Conservation (phyloP, 2,113 vertebrate species). For the Hypanus sabinus region DNA sequence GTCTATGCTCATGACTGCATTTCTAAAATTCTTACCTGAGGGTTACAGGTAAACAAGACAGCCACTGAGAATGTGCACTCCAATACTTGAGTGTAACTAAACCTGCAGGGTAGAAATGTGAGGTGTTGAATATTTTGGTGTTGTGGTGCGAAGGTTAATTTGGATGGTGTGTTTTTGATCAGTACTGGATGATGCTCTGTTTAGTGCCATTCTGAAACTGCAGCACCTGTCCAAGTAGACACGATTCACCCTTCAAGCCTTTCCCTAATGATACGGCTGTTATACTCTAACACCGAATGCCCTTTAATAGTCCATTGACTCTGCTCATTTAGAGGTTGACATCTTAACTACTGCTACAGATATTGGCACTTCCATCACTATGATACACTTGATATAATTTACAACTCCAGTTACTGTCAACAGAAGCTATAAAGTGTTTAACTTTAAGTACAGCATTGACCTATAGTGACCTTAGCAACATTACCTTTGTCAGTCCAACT, state of each 20-base stretch:
- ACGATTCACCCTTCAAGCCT: neutral
- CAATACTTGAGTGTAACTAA: neutral
- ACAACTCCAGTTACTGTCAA: constrained; percentile 5
- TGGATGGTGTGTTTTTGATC: neutral
- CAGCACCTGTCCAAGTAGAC: neutral
- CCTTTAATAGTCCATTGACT: constrained; percentile 19
- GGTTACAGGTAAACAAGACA: too few relatives aligned
- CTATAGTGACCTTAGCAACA: constrained; percentile 1
- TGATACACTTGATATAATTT: constrained; percentile 1
- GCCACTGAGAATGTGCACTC: neutral
- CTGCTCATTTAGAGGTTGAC: neutral
- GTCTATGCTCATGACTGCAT: neutral
- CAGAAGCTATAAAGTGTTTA: constrained; percentile 27
- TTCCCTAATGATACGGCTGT: neutral
- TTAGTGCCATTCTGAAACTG: neutral
- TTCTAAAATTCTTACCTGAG: neutral
- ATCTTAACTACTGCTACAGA: neutral
- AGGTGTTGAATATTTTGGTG: neutral
- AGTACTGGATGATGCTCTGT: neutral
- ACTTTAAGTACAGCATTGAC: neutral
- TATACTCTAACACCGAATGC: neutral
- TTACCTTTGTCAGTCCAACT: neutral
- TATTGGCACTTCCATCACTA: constrained; percentile 19
- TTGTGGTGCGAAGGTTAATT: neutral
- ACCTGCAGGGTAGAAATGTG: neutral